phyloP scores from a whole-genome alignment of 2,113 vertebrate species.

The Mormyrus iriodes region DNA sequence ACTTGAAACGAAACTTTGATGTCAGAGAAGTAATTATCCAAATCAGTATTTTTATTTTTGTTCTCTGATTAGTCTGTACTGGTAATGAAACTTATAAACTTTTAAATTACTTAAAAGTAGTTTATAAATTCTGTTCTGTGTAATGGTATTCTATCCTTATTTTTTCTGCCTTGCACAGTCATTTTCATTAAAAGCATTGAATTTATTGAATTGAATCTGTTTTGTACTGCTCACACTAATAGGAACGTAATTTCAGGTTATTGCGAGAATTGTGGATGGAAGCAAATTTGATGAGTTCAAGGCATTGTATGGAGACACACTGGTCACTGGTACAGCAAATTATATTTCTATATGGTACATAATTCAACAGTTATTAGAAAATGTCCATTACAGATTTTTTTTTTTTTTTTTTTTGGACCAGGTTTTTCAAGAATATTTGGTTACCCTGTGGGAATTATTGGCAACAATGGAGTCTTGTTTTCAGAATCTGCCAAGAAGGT shows the following conservation, averaged over 20 bases:
- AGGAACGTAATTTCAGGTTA: conserved; percentile 51
- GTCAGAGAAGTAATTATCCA: conserved; percentile 76
- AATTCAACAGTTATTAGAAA: not conserved
- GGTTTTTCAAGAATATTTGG: conserved; percentile 95
- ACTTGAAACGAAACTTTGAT: conserved; percentile 90
- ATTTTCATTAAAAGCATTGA: not conserved
- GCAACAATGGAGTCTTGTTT: conserved; percentile 96
- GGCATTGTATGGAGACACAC: conserved; percentile 93
- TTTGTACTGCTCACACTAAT: not conserved
- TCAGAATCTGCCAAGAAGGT: conserved; percentile 97
- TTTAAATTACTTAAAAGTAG: not conserved
- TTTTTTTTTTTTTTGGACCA: conserved; percentile 43
- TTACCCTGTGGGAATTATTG: conserved; percentile 91
- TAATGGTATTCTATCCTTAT: not conserved
- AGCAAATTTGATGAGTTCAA: conserved; percentile 97
- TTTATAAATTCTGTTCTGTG: not conserved
- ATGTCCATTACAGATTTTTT: conserved; percentile 6
- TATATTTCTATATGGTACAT: not conserved
- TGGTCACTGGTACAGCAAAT: conserved; percentile 78
- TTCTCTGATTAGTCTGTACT: not conserved
- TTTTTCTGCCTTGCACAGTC: not conserved
- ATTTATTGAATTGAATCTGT: not conserved
- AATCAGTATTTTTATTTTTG: not conserved
- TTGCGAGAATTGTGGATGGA: conserved; percentile 92
- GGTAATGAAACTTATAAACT: not conserved